These are phyloP conservation scores for Acanthornis magna DNA, from an alignment of 2,797 vertebrate species.

Conservation along the genomic window DNA sequence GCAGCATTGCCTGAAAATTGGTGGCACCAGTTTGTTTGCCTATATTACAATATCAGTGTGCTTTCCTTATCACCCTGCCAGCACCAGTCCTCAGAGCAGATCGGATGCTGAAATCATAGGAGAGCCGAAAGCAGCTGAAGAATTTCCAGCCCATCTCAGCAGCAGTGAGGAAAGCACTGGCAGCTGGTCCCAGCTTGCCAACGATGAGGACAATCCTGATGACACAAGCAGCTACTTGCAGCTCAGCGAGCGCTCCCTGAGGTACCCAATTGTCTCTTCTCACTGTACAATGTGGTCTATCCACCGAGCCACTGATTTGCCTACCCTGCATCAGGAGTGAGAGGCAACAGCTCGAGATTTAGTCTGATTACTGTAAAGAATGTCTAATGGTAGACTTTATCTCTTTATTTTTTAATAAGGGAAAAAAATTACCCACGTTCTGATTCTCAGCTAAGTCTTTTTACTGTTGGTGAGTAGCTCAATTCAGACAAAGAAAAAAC, in stretches of 20 bases:
- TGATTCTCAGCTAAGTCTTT: neutral
- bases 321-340: neutral
- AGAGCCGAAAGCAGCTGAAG: slow-evolving; percentile 76
- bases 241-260: slow-evolving; percentile 94
- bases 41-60: neutral
- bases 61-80: slow-evolving; percentile 75
- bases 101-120: slow-evolving; percentile 57
- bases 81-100: slow-evolving; percentile 76
- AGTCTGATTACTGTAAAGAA: neutral
- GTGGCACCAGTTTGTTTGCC: neutral
- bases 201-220: slow-evolving; percentile 91
- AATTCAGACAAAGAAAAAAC: neutral
- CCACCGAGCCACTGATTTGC: neutral
- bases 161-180: slow-evolving; percentile 96
- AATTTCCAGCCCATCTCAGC: slow-evolving; percentile 83
- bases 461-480: neutral
- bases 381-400: neutral
- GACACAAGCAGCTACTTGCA: slow-evolving; percentile 97
- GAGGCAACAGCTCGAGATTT: neutral
- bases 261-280: slow-evolving; percentile 58
- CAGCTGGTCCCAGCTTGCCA: slow-evolving; percentile 94
- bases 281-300: neutral
- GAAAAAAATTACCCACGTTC: neutral
- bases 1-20: neutral
- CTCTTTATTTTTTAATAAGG: neutral